Base-by-base conservation (phyloP, 2,797 vertebrate species). In the Novumbra hubbsi region DNA sequence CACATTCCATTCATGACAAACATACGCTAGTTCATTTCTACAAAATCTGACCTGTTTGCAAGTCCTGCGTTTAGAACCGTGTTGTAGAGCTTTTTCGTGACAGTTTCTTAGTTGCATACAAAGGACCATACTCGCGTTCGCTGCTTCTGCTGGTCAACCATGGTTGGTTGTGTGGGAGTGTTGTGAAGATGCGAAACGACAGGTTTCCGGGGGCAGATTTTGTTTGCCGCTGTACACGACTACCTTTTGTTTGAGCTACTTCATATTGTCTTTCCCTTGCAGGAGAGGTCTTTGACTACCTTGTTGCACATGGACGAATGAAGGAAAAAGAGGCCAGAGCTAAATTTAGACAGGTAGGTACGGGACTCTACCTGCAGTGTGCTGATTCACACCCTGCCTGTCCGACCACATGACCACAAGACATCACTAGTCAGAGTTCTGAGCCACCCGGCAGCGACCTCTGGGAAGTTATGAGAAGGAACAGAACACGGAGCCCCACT, bases 321-420 rank as follows among this genome's bases (percentile, higher is more conserved):
- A 98, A 98, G 93, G 97, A 98, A 93, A 98, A 98, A 84, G 97
- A 98, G 93, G 96, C 97, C 90, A 95, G 97, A 91, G 92, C 97
- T 93, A 98, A 98, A 93, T 98, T 98, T 95, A 96, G 97, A 95
- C 97, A 98, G 96, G 55, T 60, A 60, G 21, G 55, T 60, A 60
- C 55, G 24, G 21, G 55, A 27, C 76, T 80, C 82, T 55, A 80
- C 81, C 82, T 78, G 85, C 91, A 88, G 86, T 84, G 87, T 85
- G 87, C 89, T 78, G 76, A 87, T 89, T 88, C 83, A 83, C 87
- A 84, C 84, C 89, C 38, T 71, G 49, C 55, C 55, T 60, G 9
- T 24, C 55, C 1, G 24, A 70, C 70, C 74, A 72, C 21, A 45
- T 45, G 41, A 45, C 41, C 41, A 45, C 41, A 45, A 45, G 41